phyloP scores from a whole-genome alignment of 2,113 vertebrate species.

The Myotis davidii region DNA sequence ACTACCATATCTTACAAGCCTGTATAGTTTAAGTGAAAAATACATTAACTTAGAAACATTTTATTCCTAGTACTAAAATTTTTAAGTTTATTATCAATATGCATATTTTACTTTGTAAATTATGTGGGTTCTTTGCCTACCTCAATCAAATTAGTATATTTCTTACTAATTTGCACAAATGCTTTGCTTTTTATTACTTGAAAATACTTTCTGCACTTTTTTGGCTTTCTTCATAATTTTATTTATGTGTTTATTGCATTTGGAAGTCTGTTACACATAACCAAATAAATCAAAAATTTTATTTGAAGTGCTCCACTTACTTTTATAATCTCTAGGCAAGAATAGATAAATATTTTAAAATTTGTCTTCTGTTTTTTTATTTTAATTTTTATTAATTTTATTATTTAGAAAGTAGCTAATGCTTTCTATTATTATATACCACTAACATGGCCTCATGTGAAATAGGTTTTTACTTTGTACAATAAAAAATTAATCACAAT shows the following conservation, averaged over 20 bases:
- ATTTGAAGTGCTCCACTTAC: not conserved
- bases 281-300: not conserved
- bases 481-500: not conserved
- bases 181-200: not conserved
- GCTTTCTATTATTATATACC: not conserved
- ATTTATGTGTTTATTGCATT: not conserved
- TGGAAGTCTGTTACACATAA: not conserved
- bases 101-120: not conserved
- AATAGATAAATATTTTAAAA: slow-evolving; percentile 5
- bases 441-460: not conserved
- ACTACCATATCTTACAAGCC: not conserved
- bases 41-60: not conserved
- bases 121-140: not conserved
- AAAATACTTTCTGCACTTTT: not conserved
- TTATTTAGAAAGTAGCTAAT: not conserved
- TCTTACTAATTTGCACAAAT: not conserved
- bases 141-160: not conserved
- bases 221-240: not conserved
- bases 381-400: not conserved
- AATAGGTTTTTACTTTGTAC: not conserved
- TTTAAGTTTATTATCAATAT: not conserved
- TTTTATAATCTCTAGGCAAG: not conserved
- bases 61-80: not conserved
- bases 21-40: not conserved
- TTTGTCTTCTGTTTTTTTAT: not conserved